These are phyloP conservation scores for Harpagoxenus sublaevis DNA, from an alignment of 2,888 invertebrate genomes.

Conservation along the genomic window DNA sequence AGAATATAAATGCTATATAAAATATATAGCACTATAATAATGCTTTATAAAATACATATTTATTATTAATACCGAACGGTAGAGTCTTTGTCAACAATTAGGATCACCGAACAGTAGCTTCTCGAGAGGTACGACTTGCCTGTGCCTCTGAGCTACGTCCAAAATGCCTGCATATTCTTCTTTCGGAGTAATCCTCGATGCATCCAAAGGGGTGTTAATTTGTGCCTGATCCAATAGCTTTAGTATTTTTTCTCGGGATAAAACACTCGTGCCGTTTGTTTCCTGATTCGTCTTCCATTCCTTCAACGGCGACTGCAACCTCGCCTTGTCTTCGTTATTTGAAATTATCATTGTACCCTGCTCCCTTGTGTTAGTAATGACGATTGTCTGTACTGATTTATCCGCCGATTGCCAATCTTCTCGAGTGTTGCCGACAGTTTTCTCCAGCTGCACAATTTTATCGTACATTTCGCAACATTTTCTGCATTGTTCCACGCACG, in stretches of 20 bases:
- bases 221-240: conserved; percentile 83
- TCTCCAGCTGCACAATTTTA: conserved; percentile 29
- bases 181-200: conserved; percentile 69
- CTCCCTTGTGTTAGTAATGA: conserved; percentile 26
- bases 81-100: conserved; percentile 74
- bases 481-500: conserved; percentile 40
- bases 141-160: conserved; percentile 77
- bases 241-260: conserved; percentile 82
- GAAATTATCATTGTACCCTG: conserved; percentile 34
- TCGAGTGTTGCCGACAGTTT: conserved; percentile 1
- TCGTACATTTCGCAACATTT: conserved; percentile 60
- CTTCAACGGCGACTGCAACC: conserved; percentile 2
- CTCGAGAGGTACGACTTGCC: conserved; percentile 84
- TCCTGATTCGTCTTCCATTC: not conserved
- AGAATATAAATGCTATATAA: conserved; percentile 7
- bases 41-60: conserved; percentile 21
- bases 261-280: conserved; percentile 51
- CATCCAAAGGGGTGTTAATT: conserved; percentile 79
- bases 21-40: too few species aligned
- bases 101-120: conserved; percentile 83
- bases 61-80: conserved; percentile 7
- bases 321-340: conserved; percentile 2
- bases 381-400: conserved; percentile 67
- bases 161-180: conserved; percentile 57
- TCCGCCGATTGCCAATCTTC: conserved; percentile 48